These are phyloP conservation scores for Hipparchia sbordonii DNA, from an alignment of 2,888 invertebrate genomes.

Conservation along the genomic window DNA sequence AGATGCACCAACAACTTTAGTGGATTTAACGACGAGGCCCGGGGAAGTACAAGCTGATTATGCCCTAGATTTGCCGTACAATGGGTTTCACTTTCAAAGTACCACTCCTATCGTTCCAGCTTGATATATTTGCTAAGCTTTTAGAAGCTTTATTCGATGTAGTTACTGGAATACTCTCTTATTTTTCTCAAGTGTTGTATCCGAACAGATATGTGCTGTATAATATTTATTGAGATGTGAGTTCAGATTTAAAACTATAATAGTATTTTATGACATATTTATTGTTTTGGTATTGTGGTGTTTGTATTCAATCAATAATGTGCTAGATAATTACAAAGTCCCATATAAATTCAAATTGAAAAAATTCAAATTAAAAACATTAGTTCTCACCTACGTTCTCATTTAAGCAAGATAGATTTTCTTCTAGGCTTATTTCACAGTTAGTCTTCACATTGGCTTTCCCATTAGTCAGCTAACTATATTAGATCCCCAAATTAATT, in stretches of 20 bases:
- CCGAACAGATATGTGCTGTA: conserved; percentile 63
- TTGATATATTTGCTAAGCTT: conserved; percentile 66
- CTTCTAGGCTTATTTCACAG: too few relatives aligned
- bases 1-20: conserved; percentile 59
- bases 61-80: conserved; percentile 73
- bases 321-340: too few relatives aligned
- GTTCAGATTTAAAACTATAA: not conserved
- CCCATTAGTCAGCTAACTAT: too few relatives aligned
- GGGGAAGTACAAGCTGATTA: conserved; percentile 78
- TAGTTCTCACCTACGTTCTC: too few relatives aligned
- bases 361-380: too few relatives aligned
- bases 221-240: conserved; percentile 50
- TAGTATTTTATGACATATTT: too few relatives aligned
- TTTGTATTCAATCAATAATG: too few relatives aligned
- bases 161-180: conserved; percentile 59
- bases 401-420: too few relatives aligned
- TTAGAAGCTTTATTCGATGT: conserved; percentile 60
- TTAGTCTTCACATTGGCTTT: too few relatives aligned
- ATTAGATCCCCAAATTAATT: too few relatives aligned
- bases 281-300: too few relatives aligned
- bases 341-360: too few relatives aligned
- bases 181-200: conserved; percentile 66
- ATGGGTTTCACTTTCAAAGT: conserved; percentile 79
- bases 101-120: conserved; percentile 78
- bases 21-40: conserved; percentile 68